phyloP scores from a whole-genome alignment of 92 coral and sea anemone species.

The Plumapathes pennacea region DNA sequence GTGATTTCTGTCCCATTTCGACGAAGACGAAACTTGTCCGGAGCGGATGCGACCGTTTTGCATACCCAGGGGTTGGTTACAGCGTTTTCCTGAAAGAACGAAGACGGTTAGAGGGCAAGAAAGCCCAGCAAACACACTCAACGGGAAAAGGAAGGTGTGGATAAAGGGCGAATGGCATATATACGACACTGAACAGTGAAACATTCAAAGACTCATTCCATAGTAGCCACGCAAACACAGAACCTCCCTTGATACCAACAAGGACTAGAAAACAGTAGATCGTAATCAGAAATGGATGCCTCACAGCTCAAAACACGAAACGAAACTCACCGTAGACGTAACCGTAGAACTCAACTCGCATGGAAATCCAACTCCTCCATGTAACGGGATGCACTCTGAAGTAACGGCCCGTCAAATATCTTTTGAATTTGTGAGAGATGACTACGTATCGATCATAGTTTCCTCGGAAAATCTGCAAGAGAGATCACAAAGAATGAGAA shows the following conservation, averaged over 20 bases:
- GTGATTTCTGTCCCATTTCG: slow-evolving; percentile 29
- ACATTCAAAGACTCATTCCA: too few relatives aligned
- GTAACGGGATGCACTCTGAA: slow-evolving; percentile 68
- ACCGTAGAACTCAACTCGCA: slow-evolving; percentile 85
- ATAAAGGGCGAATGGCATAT: too few relatives aligned
- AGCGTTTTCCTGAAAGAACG: slow-evolving; percentile 34
- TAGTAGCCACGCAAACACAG: too few relatives aligned
- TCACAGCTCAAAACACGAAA: too few relatives aligned
- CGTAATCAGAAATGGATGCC: too few relatives aligned
- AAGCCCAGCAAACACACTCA: background rate
- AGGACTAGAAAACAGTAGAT: too few relatives aligned
- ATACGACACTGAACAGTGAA: too few relatives aligned
- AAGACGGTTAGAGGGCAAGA: background rate
- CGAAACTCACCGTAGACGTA: slow-evolving; percentile 66
- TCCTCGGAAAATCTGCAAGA: slow-evolving; percentile 64
- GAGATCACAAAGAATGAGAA: too few relatives aligned
- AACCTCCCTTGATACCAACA: too few relatives aligned
- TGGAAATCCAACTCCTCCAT: slow-evolving; percentile 43
- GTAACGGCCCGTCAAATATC: slow-evolving; percentile 53
- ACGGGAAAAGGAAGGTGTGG: background rate
- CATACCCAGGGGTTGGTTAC: slow-evolving; percentile 52
- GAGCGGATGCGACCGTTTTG: slow-evolving; percentile 43
- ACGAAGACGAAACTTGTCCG: slow-evolving; percentile 48
- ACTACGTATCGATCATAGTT: slow-evolving; percentile 71
- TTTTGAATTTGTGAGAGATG: slow-evolving; percentile 58